Evolutionary conservation across 2,888 invertebrate genomes (phyloP), one percentile per base, ranked within the genome.

Genomic region (Volucella bombylans): DNA sequence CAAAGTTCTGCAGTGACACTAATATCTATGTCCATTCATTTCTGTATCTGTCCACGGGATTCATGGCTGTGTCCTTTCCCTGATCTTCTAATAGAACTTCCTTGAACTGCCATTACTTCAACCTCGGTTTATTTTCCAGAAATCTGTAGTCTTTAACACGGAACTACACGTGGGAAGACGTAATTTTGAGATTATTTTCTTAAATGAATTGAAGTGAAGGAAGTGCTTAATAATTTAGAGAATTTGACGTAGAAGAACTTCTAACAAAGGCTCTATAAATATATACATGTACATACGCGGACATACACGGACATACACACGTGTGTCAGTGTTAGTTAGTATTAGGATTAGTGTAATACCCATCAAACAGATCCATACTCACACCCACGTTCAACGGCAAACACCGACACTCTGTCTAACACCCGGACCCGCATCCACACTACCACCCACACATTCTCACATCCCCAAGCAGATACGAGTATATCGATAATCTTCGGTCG

Each of bases 1-100:
- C 88, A 89, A 92, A 89, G 91, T 93, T 82, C 87, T 90, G 87
- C 91, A 94, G 82, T 39, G 86, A 88, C 54, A 81, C 73, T n/a
- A 91, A 81, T 14, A 92, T 85, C 62, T 89, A 88, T 4, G 73
- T 72, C 91, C 92, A 92, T 79, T 92, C 92, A 54, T 89, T 88
- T 47, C 91, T 88, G 80, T 91, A 91, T 45, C 90, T 90, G 18
- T 91, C 91, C 43, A 90, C 89, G 9, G 90, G 90, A 52, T 88
- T 90, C 90, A 90, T 90, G 55, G 87, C 47, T 43, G 77, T 11
- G 23, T 85, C 76, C 68, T 68, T 69, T 15, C 57, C 49, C 23
- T 12, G 55, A 1, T 55, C 31, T 31, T 31, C 47, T 2, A 55
- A 45, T 2, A 90, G 87, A 62, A 69, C 73, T 86, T 72, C 90